Evolutionary conservation across 1,140 invertebrate species (phyloP).

Genomic region (Triops cancriformis): DNA sequence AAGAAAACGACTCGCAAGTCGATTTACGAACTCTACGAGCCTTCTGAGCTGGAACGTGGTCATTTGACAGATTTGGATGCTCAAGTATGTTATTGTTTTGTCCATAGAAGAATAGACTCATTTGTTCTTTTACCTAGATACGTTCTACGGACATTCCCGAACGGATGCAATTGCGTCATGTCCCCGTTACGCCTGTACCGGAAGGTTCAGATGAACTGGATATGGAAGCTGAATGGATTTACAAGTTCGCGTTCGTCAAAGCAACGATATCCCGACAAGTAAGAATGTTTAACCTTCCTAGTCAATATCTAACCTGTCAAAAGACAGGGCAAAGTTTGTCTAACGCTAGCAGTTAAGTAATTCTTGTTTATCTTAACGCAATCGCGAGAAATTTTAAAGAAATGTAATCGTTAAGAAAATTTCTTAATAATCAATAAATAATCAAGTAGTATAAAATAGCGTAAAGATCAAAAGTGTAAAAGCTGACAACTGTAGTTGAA

Average conservation of each 20-base stretch:
- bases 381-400: no score
- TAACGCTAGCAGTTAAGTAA: no score
- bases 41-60: conserved; percentile 89
- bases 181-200: conserved; percentile 66
- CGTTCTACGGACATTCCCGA: conserved; percentile 82
- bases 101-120: not conserved
- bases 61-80: conserved; percentile 93
- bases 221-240: conserved; percentile 96
- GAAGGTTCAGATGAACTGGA: conserved; percentile 81
- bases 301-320: no score
- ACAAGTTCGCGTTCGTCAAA: conserved; percentile 82
- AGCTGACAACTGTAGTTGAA: no score
- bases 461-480: no score
- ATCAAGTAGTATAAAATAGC: no score
- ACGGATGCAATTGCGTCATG: conserved; percentile 79
- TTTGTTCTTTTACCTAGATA: conserved; percentile 45
- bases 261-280: conserved; percentile 71
- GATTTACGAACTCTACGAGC: conserved; percentile 94
- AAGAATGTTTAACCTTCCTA: conserved; percentile 16
- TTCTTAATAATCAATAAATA: no score
- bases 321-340: no score
- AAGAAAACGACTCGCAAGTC: conserved; percentile 78
- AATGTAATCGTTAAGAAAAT: no score
- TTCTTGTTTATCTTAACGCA: not conserved
- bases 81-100: conserved; percentile 47